Conservation (phyloP, 2,888 invertebrate genomes). For the Agrilus biguttatus region DNA sequence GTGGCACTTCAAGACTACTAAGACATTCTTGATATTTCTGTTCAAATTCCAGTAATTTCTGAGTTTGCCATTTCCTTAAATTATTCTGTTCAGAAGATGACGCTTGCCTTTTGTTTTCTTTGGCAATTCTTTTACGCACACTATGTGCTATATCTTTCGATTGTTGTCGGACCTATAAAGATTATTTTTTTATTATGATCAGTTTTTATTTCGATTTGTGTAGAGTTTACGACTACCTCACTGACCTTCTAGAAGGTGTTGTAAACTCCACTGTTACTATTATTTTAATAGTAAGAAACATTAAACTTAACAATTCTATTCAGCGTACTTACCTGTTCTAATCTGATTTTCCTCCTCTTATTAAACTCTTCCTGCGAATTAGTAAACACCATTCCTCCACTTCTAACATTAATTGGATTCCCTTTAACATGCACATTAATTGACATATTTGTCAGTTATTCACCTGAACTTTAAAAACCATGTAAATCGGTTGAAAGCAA, state of each 20-base stretch:
- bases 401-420: slow-evolving; percentile 35
- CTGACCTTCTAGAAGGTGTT: too few species aligned
- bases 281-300: neutral
- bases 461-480: neutral
- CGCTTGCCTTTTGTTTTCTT: slow-evolving; percentile 35
- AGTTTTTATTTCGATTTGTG: neutral
- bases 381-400: slow-evolving; percentile 34
- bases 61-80: slow-evolving; percentile 36
- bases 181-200: slow-evolving; percentile 2
- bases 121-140: slow-evolving; percentile 38
- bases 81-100: slow-evolving; percentile 35
- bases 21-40: slow-evolving; percentile 36
- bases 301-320: neutral
- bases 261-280: too few species aligned
- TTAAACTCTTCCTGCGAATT: slow-evolving; percentile 41
- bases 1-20: slow-evolving; percentile 28
- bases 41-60: slow-evolving; percentile 34
- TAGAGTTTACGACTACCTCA: too few species aligned
- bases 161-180: slow-evolving; percentile 41
- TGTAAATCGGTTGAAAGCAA: too few species aligned
- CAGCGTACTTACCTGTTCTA: slow-evolving; percentile 39
- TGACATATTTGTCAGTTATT: slow-evolving; percentile 34
- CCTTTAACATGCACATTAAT: slow-evolving; percentile 44
- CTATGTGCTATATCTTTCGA: slow-evolving; percentile 43
- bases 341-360: slow-evolving; percentile 40